A percentile compares a stretch with the other conserved stretches of the same genome.
These are phyloP conservation scores for Centropristis striata DNA, from an alignment of 2,113 vertebrate genomes.

Conservation along the genomic window DNA sequence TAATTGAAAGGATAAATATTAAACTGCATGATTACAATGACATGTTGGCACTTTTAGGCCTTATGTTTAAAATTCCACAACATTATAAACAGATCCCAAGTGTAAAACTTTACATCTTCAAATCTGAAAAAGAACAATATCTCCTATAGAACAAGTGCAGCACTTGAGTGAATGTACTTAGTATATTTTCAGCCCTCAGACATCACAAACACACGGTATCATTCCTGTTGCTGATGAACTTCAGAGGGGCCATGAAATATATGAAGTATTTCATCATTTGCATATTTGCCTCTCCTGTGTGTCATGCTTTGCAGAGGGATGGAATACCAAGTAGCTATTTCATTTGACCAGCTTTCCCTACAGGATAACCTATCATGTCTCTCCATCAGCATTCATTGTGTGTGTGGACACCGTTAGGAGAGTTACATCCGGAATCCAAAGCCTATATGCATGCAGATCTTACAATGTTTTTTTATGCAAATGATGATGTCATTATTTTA, in stretches of 20 bases:
- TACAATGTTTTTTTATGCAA: conserved; percentile 60
- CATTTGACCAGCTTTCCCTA: conserved; percentile 66
- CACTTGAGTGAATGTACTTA: neutral
- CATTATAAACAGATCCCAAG: neutral
- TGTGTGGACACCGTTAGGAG: conserved; percentile 62
- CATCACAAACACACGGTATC: conserved; percentile 23
- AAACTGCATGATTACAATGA: too few relatives aligned
- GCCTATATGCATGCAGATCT: conserved; percentile 21
- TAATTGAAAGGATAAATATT: too few relatives aligned
- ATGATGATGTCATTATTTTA: conserved; percentile 54
- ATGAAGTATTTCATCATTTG: conserved; percentile 67
- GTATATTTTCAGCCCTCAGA: neutral
- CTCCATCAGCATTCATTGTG: conserved; percentile 73
- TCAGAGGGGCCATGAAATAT: conserved; percentile 47
- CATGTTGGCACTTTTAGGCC: too few relatives aligned
- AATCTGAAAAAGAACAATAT: neutral
- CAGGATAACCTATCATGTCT: conserved; percentile 72
- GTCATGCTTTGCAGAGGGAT: conserved; percentile 64
- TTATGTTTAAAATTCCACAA: too few relatives aligned
- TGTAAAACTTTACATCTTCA: neutral
- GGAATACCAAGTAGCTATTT: conserved; percentile 78
- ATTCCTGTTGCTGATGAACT: conserved; percentile 59
- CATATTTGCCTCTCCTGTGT: conserved; percentile 72
- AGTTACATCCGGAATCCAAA: conserved; percentile 46
- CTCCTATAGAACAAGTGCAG: too few relatives aligned